Base-by-base conservation (phyloP, 2,113 vertebrate genomes). In the Theristicus caerulescens region DNA sequence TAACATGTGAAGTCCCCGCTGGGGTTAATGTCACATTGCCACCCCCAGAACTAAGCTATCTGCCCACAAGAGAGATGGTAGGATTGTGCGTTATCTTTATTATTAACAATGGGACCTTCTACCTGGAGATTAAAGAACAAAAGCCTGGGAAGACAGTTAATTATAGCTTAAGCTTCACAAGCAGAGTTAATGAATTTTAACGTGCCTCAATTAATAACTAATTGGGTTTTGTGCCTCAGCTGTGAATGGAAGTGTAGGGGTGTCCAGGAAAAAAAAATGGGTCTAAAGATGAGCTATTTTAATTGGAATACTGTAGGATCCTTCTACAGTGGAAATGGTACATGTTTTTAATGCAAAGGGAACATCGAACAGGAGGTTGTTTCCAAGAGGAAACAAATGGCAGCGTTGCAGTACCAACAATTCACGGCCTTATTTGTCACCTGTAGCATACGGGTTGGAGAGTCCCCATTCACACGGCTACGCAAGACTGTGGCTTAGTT, bases 171-270 rank as follows among this genome's bases (percentile, higher is more conserved):
- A 97, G 96, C 97, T 97, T 98, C 98, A 98, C 97, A 97, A 94
- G 97, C 95, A 95, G 94, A 98, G 97, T 98, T 99, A 98, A 99
- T 99, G 98, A 98, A 99, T 98, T 98, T 98, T 98, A 98, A 98
- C 98, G 71, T 97, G 98, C 96, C 98, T 98, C 98, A 98, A 98
- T 99, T 99, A 99, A 98, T 98, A 98, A 97, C 97, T 99, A 99
- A 99, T 98, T 98, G 97, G 96, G 97, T 98, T 98, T 98, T 98
- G 98, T 32, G 91, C 91, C 93, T 97, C 1, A 44, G 71, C 95
- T 96, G 85, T 94, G 95, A 94, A 90, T 90, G 86, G 88, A 97
- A 67, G 90, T 82, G 46, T 88, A 87, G 90, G 82, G 77, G 78
- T 88, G 85, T 95, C 91, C 36, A 65, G 83, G 65, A 86, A 82